Conservation (phyloP, 2,888 invertebrate species). For the Gasteruption jaculator region DNA sequence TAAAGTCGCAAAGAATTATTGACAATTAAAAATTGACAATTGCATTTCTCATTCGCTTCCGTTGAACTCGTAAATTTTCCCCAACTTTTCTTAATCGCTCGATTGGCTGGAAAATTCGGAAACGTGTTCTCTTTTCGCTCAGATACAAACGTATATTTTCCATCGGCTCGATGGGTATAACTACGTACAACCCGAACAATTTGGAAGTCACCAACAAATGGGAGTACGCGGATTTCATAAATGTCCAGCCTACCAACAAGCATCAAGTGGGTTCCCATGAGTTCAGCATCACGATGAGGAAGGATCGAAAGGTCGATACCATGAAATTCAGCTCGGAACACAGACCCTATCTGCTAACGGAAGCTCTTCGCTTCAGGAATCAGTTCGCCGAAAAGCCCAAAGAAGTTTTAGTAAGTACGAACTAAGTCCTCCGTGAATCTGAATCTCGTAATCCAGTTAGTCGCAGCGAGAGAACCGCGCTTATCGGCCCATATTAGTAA, state of each 20-base stretch:
- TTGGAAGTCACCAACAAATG: conserved; percentile 92
- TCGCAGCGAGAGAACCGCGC: too few species aligned
- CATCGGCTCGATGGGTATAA: conserved; percentile 90
- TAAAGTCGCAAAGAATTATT: too few species aligned
- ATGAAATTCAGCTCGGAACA: conserved; percentile 98
- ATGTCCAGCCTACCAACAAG: conserved; percentile 59
- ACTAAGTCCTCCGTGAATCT: too few species aligned
- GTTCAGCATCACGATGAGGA: conserved; percentile 80
- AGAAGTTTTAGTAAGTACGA: conserved; percentile 71
- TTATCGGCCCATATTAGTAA: too few species aligned
- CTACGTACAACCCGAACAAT: conserved; percentile 92
- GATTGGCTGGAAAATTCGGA: too few species aligned
- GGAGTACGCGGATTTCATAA: conserved; percentile 78
- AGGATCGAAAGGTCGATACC: conserved; percentile 84
- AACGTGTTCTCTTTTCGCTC: too few species aligned
- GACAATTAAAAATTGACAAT: too few species aligned
- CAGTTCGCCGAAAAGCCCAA: conserved; percentile 78
- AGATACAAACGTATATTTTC: conserved; percentile 97
- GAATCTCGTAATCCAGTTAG: too few species aligned
- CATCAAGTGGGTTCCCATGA: conserved; percentile 58
- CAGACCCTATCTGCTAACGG: conserved; percentile 85
- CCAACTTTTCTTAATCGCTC: too few species aligned
- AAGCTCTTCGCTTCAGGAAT: conserved; percentile 78
- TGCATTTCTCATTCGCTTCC: too few species aligned
- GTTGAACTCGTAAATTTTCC: too few species aligned